These are phyloP conservation scores for Labeo calbasu DNA, from an alignment of 2,797 vertebrate genomes.

Conservation along the genomic window DNA sequence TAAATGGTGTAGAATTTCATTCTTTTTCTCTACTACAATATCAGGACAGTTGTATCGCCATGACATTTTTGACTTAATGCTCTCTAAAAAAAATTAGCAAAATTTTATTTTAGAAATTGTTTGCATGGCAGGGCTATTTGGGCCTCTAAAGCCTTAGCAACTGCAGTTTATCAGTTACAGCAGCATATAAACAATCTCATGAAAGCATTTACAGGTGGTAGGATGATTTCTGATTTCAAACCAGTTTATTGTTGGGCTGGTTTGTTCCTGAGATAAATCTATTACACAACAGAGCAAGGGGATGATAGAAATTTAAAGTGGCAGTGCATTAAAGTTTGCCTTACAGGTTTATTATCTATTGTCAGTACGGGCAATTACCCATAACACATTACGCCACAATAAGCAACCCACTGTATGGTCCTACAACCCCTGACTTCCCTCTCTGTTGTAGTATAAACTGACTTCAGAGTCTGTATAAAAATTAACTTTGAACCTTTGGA, in stretches of 20 bases:
- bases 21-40: background rate
- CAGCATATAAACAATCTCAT: background rate
- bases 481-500: background rate
- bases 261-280: conserved; percentile 28
- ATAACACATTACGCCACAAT: conserved; percentile 60
- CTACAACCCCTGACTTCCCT: conserved; percentile 67
- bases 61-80: background rate
- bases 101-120: background rate
- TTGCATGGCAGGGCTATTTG: background rate
- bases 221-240: conserved; percentile 1
- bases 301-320: background rate
- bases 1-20: too few species aligned
- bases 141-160: background rate
- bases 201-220: background rate
- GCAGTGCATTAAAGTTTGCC: conserved; percentile 26
- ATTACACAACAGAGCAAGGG: conserved; percentile 15
- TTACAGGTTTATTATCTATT: conserved; percentile 17
- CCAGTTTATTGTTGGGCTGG: background rate
- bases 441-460: conserved; percentile 11
- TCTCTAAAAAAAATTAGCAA: background rate
- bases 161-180: background rate
- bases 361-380: conserved; percentile 60
- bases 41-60: too few species aligned
- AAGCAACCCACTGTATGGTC: background rate
- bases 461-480: background rate